Evolutionary conservation across 1,140 invertebrate species (phyloP), one percentile per base, ranked within the genome.

Genomic region (Laodelphax striatellus): DNA sequence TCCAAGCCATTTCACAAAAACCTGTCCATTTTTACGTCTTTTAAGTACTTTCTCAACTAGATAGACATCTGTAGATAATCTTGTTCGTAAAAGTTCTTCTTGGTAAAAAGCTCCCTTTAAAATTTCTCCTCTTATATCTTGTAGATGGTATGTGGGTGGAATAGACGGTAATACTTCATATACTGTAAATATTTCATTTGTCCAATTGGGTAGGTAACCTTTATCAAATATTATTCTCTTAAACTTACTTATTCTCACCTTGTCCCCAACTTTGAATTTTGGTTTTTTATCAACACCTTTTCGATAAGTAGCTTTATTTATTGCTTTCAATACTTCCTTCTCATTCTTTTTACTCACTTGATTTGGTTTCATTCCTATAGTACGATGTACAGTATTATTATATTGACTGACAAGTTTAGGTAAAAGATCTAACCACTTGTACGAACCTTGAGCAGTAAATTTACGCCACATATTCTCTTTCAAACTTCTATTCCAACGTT

Each of bases 401-500:
- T 78, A 78, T 28, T 64, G 53, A 17, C 68, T 14, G 13, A 74
- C 65, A 14, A 77, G 21, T 52, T 74, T 52, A n/a, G 60, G 50
- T 52, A 77, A 64, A 5, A 70, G 67, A 64, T 72, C 61, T 1
- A 73, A 50, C 41, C 64, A 72, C 24, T 58, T 61, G 31, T 63
- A 54, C 13, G 60, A 67, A 3, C 68, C 67, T 24, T 59, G 58
- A 58, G 58, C 59, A 44, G 64, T 68, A 60, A 73, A 70, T 64
- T 67, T 57, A 63, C 68, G 70, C 64, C 66, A 78, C 63, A 78
- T 69, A 65, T 69, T 72, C 17, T 59, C 63, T 70, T 76, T 77
- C 46, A 79, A 59, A 19, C 72, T 77, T 64, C 72, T 63, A 66
- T 75, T 75, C 55, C 76, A 74, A 56, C 76, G 52, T 68, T 78